These are phyloP conservation scores for Protonemura montana DNA, from an alignment of 2,888 invertebrate species.

Conservation along the genomic window DNA sequence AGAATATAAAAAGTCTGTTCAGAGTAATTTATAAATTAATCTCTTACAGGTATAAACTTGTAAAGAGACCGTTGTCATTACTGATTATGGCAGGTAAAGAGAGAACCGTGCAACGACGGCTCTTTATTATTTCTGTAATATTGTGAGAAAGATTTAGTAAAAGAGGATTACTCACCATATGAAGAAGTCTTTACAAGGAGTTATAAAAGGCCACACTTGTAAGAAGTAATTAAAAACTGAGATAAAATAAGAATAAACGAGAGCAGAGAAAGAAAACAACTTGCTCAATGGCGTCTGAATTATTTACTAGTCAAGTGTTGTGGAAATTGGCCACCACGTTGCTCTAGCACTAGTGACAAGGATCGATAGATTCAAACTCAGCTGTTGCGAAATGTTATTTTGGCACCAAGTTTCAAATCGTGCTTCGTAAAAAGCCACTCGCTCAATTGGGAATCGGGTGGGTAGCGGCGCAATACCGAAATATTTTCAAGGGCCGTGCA, in stretches of 20 bases:
- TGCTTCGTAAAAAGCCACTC: too few species aligned
- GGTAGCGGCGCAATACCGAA: too few species aligned
- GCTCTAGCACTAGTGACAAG: not conserved
- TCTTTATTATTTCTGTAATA: not conserved
- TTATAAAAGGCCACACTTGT: not conserved
- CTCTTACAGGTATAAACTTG: not conserved
- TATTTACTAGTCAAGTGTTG: constrained; percentile 2
- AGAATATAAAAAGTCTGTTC: not conserved
- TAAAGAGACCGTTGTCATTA: not conserved
- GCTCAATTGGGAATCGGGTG: too few species aligned
- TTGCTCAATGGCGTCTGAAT: not conserved
- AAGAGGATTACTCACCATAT: not conserved
- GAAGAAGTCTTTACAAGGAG: not conserved
- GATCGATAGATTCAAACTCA: not conserved
- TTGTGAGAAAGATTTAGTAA: not conserved
- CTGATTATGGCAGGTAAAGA: not conserved
- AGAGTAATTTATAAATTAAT: not conserved
- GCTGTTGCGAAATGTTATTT: not conserved
- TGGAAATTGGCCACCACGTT: not conserved
- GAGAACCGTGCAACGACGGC: not conserved
- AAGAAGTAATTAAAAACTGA: not conserved
- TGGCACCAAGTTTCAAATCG: not conserved
- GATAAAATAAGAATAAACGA: constrained; percentile 4
- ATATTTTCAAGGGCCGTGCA: too few species aligned
- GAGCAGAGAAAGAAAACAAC: constrained; percentile 9